Base-by-base conservation (phyloP, 2,113 vertebrate species). In the Misgurnus mizolepis region DNA sequence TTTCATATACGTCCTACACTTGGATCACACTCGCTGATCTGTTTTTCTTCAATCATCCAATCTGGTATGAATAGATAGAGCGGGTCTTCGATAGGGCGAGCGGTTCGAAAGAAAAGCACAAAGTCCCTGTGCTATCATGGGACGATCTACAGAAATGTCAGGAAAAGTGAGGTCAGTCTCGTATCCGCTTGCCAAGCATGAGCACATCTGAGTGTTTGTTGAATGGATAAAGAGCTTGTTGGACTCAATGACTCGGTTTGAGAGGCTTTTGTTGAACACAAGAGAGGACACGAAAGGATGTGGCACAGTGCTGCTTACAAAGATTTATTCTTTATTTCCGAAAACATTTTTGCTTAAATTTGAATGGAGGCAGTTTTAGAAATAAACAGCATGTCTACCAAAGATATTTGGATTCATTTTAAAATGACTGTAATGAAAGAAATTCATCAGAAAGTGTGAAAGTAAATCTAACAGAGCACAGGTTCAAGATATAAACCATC, bases 101-200 rank as follows among this genome's bases (percentile, higher is more conserved):
- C 41, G 15, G 65, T 14, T 49, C 9, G 9, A 6, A 53, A 53
- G 9, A 43, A 11, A 66, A 18, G 27, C 27, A 34, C 27, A 34
- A 34, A 34, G 2, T 47, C 34, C 27, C 65, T 47, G 58, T 41
- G 39, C 10, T 43, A 75, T 53, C 72, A 49, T 22, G 7, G 27
- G 55, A 22, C 55, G 47, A 77, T 68, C 18, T 40, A 74, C 18
- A 64, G 22, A 18, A 43, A 50, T 56, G 56, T 75, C 41, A 41
- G 50, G 67, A 27, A 39, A 67, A 70, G 49, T 66, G 80, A 78
- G 58, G 67, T 82, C 75, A 64, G 65, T n/a, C 45, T 69, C 45
- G 27, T 12, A 17, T 68, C 43, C 6, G 40, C 55, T 58, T 65
- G 73, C 80, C 73, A 77, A 70, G 64, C n/a, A 58, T 76, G 72